Base-by-base conservation (phyloP, 2,797 vertebrate species). In the Synanceia verrucosa region DNA sequence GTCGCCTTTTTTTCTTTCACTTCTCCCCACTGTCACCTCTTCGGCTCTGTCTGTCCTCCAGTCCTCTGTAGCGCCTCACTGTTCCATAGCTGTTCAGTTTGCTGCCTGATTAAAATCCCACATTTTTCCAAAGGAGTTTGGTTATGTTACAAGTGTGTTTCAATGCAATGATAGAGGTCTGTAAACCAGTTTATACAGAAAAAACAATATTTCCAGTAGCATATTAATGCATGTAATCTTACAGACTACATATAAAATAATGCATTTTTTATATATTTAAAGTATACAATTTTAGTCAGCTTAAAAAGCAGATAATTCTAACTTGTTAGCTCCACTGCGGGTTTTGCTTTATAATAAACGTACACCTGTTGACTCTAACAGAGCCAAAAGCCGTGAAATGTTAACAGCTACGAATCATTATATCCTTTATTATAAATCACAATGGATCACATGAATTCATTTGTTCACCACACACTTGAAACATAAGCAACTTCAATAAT, bases 41-140 rank as follows among this genome's bases (percentile, higher is more conserved):
- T 33, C 24, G 46, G 39, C n/a, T 14, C 16, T 6, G 39, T 13
- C 2, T 36, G 47, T 51, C 19, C 55, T 47, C 19, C 26, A 23
- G 47, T 9, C 29, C 53, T 47, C 41, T 37, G 6, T 1, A 4
- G 3, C 16, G 7, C 37, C 8, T n/a, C 14, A 41, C 37, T n/a
- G 16, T 3, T 18, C 7, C n/a, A 34, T 60, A 63, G 86, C 77
- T 88, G 91, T 74, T 78, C 79, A 36, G 0, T 2, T 18, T 0
- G 48, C 10, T 84, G 91, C 93, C 92, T 91, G 91, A 78, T 65
- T 56, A 76, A 91, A 91, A 88, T 48, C 1, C 7, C 13, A 2
- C 0, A 1, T 9, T 48, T 34, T 14, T 2, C 0, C 5, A 12
- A 2, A 2, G 31, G 41, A 46, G 24, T 48, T 47, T 57, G 57